phyloP scores from a whole-genome alignment of 2,797 vertebrate genomes.

The Nannoperca obscura region DNA sequence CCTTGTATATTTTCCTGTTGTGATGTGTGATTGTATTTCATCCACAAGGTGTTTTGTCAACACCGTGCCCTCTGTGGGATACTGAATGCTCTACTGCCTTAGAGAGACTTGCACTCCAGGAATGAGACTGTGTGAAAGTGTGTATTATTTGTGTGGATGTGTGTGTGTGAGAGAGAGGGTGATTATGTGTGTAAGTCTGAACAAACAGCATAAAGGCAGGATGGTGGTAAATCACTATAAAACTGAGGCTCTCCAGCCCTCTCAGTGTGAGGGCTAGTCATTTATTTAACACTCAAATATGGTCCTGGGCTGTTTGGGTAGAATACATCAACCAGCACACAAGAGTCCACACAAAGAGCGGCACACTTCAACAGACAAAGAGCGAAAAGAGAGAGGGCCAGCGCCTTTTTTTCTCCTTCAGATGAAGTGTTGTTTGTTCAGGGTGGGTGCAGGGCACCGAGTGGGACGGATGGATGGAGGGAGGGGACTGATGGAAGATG shows the following conservation, averaged over 20 bases:
- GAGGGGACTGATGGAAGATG: conserved; percentile 60
- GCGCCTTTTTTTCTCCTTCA: conserved; percentile 70
- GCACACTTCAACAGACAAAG: conserved; percentile 87
- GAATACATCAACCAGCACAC: conserved; percentile 77
- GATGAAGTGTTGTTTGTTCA: conserved; percentile 82
- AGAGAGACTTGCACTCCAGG: conserved; percentile 45
- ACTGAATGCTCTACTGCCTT: conserved; percentile 49
- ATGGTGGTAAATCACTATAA: conserved; percentile 73
- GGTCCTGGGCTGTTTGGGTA: conserved; percentile 74
- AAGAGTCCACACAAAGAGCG: conserved; percentile 77
- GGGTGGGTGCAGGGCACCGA: conserved; percentile 81
- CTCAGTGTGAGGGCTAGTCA: conserved; percentile 75
- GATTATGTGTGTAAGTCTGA: conserved; percentile 41
- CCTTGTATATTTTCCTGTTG: conserved; percentile 59
- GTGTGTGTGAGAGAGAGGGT: conserved; percentile 51
- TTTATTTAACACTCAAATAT: conserved; percentile 85
- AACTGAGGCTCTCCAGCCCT: conserved; percentile 67
- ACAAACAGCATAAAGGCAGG: conserved; percentile 58
- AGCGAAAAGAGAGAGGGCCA: conserved; percentile 70
- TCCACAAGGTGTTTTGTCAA: conserved; percentile 71
- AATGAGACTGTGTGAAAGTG: conserved; percentile 44
- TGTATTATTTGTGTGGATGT: conserved; percentile 35
- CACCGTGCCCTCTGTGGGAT: conserved; percentile 57
- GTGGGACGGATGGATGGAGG: conserved; percentile 63
- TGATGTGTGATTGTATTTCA: conserved; percentile 63